Percentiles rank a stretch among this genome's conserved stretches.
These are phyloP conservation scores for Stegostoma tigrinum DNA, from an alignment of 2,113 vertebrate species.

Conservation along the genomic window DNA sequence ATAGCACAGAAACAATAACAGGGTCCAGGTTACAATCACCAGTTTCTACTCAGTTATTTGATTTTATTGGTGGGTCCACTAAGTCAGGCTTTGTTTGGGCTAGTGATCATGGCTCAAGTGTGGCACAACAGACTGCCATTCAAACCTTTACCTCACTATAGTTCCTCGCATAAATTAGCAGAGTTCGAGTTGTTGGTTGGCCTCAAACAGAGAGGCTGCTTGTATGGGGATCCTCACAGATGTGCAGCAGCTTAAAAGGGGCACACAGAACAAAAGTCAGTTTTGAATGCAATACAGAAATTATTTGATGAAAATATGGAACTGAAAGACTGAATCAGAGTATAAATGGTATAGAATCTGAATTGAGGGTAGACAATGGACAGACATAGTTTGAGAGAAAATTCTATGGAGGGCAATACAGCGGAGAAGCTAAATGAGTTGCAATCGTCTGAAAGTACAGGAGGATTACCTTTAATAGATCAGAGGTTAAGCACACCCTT, in stretches of 20 bases:
- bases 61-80: not conserved
- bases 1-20: not conserved
- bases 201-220: not conserved
- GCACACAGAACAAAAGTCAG: not conserved
- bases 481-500: not conserved
- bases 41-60: not conserved
- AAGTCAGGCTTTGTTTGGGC: not conserved
- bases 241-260: not conserved
- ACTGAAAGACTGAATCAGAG: not conserved
- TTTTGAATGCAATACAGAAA: not conserved
- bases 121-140: not conserved
- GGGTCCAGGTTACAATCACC: not conserved
- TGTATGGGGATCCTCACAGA: not conserved
- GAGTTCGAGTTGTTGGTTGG: not conserved
- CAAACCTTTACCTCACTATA: not conserved
- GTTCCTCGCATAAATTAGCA: not conserved
- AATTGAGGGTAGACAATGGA: not conserved
- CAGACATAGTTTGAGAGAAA: not conserved
- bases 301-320: not conserved
- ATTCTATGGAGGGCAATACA: not conserved
- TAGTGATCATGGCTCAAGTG: not conserved
- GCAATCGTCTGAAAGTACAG: not conserved
- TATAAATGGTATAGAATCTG: not conserved
- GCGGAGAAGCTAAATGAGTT: not conserved
- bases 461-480: not conserved